Base-by-base conservation (phyloP, 2,888 invertebrate genomes). In the Baronia brevicornis region DNA sequence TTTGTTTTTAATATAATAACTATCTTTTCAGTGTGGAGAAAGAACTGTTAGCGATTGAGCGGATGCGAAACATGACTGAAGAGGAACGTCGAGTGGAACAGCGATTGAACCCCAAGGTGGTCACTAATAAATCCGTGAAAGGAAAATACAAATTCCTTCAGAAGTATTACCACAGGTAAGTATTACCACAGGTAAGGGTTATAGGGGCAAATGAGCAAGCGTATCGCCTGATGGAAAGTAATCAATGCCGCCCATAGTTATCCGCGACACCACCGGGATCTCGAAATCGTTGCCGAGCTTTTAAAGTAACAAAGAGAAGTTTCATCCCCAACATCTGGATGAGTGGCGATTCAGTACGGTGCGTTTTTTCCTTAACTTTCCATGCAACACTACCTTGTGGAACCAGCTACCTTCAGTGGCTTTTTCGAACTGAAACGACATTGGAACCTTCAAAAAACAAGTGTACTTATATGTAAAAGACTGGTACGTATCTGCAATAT, bases 131-230 rank as follows among this genome's bases (percentile, higher is more conserved):
- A 69, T 91, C 95, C 0, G 88, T 91, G 30, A 98, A 98, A 78
- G 98, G 99, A 39, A 99, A 99, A 84, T 99, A 99, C 87, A 98
- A 98, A 78, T 99, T 98, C 82, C 84, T 99, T 50, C 99, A 99
- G 84, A 99, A 99, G 68, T 99, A 99, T 73, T 99, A 97, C 70
- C 99, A 99, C 87, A 91, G 84, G 84, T 82, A 40, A 28, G 46
- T 33, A 7, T 3, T 14, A 27, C 3, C 17, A 30, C 22, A 7
- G 10, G 21, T 26, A 21, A 23, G 23, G 6, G 23, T 5, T 17
- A 17, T 17, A 8, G 6, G 9, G 23, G n/a, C 9, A 3, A 7
- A 7, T 23, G 23, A 2, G n/a, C 9, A n/a, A 23, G 11, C n/a
- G 23, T 11, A 8, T 6, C 19, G 19, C 3, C n/a, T 19, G 8